phyloP scores from a whole-genome alignment of 2,113 vertebrate genomes.

The Cryptotis parvus region DNA sequence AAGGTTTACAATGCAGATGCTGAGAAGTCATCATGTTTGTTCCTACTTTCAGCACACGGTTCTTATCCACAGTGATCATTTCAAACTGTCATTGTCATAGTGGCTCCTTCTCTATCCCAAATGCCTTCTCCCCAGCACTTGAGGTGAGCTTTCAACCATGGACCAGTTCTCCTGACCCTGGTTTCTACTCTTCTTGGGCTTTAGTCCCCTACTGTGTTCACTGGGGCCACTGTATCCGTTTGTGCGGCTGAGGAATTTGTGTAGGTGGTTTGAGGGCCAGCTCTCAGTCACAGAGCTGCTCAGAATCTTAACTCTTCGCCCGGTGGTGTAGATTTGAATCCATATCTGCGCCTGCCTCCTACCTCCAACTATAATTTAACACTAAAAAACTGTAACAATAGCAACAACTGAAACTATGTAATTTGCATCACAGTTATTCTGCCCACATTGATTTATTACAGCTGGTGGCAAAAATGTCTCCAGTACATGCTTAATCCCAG shows the following conservation, averaged over 20 bases:
- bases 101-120: too few species aligned
- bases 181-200: too few species aligned
- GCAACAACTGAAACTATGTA: not conserved
- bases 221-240: too few species aligned
- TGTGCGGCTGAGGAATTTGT: not conserved
- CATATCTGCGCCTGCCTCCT: slow-evolving; percentile 4
- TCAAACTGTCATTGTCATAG: too few species aligned
- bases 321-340: not conserved
- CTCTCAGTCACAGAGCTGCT: not conserved
- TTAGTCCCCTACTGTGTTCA: too few species aligned
- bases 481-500: not conserved
- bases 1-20: too few species aligned
- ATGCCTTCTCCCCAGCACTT: too few species aligned
- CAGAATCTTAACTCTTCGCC: not conserved
- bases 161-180: too few species aligned
- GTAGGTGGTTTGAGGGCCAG: not conserved
- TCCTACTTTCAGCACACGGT: too few species aligned
- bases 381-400: slow-evolving; percentile 43
- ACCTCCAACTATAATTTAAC: slow-evolving; percentile 3
- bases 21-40: too few species aligned
- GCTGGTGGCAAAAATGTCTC: slow-evolving; percentile 33
- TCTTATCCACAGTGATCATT: too few species aligned
- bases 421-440: slow-evolving; percentile 58
- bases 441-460: not conserved
- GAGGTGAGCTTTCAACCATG: too few species aligned